Conservation (phyloP, 2,113 vertebrate genomes). For the Echinops telfairi region DNA sequence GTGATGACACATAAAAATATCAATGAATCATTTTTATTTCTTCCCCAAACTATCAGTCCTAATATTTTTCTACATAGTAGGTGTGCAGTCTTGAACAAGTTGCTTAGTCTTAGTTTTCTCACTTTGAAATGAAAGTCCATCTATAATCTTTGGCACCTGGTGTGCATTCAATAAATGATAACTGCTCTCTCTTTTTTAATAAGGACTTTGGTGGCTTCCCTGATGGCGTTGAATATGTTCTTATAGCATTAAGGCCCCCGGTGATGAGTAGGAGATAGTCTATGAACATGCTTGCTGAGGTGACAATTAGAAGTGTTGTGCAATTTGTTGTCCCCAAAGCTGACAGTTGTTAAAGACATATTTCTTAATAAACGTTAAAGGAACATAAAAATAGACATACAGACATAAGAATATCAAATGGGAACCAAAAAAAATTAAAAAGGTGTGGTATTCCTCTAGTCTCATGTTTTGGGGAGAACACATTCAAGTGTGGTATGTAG, state of each 20-base stretch:
- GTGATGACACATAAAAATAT: neutral
- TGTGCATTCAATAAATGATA: neutral
- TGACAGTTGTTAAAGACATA: constrained; percentile 56
- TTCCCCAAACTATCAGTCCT: neutral
- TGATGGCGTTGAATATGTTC: neutral
- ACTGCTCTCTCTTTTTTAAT: neutral
- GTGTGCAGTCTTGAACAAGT: neutral
- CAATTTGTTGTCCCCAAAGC: neutral
- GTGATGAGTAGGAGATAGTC: neutral
- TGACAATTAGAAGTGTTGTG: neutral
- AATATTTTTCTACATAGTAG: neutral
- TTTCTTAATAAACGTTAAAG: neutral
- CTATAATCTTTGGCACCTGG: neutral
- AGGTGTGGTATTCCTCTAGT: no score
- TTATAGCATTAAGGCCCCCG: neutral
- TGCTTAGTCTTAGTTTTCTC: neutral
- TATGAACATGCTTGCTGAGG: neutral
- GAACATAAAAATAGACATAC: neutral
- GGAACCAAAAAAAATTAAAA: neutral
- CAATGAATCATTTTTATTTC: neutral
- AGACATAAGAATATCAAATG: neutral
- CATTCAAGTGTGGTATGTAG: no score
- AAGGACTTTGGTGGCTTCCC: neutral
- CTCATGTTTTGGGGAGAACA: no score
- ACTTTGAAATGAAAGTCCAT: neutral